Conservation (phyloP, 2,797 vertebrate species). For the Myotis planiceps region DNA sequence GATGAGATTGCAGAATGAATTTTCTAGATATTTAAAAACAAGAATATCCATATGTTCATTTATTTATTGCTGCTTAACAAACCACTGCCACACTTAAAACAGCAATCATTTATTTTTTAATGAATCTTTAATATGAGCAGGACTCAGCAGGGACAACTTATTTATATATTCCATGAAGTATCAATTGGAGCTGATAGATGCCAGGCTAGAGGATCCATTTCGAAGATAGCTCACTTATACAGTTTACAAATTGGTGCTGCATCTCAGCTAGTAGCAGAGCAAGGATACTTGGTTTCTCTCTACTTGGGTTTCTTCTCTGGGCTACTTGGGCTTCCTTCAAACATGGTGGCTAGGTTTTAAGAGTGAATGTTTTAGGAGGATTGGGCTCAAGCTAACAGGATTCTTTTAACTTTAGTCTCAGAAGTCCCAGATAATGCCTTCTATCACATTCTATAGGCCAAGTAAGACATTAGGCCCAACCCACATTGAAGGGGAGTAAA, state of each 20-base stretch:
- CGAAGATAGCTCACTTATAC: neutral
- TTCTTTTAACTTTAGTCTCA: neutral
- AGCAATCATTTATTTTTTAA: neutral
- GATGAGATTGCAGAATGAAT: neutral
- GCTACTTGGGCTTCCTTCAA: neutral
- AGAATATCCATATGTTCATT: neutral
- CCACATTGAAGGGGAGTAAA: neutral
- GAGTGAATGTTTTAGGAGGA: neutral
- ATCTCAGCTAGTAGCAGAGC: neutral
- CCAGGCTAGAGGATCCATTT: neutral
- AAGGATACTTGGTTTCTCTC: neutral
- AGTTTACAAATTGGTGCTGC: neutral
- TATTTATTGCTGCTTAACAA: neutral
- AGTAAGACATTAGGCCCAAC: neutral
- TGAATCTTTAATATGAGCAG: neutral
- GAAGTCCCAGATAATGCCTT: neutral
- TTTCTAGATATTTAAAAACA: conserved; percentile 40
- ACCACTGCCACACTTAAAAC: neutral
- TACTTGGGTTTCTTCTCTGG: neutral
- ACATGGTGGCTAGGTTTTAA: neutral
- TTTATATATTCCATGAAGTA: neutral
- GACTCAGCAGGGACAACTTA: neutral
- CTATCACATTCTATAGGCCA: neutral
- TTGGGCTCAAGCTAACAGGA: neutral
- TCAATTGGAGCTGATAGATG: neutral